Evolutionary conservation across 1,140 invertebrate genomes (phyloP).

Genomic region (Chlorops oryzae): DNA sequence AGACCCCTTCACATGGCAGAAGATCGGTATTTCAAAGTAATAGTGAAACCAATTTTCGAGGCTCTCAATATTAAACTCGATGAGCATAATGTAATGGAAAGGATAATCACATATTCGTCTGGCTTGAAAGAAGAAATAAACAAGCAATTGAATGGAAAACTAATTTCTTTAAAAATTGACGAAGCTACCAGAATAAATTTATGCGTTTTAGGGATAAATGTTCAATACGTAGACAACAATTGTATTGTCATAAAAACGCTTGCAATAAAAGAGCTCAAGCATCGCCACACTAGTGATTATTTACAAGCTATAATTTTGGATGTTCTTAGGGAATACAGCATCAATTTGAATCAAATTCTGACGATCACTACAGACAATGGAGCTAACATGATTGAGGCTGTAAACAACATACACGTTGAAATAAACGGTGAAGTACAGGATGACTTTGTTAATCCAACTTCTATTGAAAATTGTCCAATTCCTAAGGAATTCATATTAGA

Average conservation of each 20-base stretch:
- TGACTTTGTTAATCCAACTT: neutral
- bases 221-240: neutral
- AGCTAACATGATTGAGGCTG: neutral
- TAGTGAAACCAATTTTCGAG: neutral
- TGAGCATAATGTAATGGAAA: neutral
- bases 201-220: conserved; percentile 2
- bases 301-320: conserved; percentile 1
- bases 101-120: neutral
- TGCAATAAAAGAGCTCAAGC: neutral
- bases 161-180: conserved; percentile 4
- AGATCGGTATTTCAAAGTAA: neutral
- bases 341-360: conserved; percentile 2
- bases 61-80: too few species aligned
- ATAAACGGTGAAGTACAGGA: neutral
- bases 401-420: conserved; percentile 1
- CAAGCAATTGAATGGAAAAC: neutral
- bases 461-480: neutral
- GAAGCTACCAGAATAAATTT: neutral
- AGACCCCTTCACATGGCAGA: neutral
- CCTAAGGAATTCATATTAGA: neutral
- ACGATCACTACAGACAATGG: conserved; percentile 1
- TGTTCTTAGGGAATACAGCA: neutral
- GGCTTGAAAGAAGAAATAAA: neutral
- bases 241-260: neutral
- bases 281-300: neutral